Conservation (phyloP, 2,797 vertebrate genomes). For the Mormyrus hasselquistii region DNA sequence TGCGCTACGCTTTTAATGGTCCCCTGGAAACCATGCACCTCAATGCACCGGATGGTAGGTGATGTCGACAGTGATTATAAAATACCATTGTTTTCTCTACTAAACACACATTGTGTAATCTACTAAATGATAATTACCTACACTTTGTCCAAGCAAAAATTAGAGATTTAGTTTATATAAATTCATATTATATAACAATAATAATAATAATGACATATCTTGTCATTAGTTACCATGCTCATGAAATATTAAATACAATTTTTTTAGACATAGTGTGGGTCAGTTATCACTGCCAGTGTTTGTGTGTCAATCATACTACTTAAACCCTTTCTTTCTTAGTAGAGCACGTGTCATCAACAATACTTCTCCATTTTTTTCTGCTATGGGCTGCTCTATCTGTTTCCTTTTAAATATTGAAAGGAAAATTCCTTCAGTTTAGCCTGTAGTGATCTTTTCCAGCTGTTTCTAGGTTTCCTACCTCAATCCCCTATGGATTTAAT, state of each 20-base stretch:
- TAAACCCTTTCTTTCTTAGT: neutral
- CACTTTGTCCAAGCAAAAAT: neutral
- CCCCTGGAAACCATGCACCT: slow-evolving; percentile 97
- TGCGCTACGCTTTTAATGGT: slow-evolving; percentile 92
- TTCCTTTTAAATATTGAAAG: neutral
- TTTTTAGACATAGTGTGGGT: neutral
- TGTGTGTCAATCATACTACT: neutral
- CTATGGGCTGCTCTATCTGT: neutral
- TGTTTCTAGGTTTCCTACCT: neutral
- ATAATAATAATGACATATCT: no score
- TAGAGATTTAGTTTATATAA: neutral
- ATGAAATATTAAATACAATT: neutral
- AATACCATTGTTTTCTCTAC: neutral
- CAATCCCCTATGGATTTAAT: neutral
- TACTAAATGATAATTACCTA: neutral
- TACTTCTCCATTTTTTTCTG: neutral
- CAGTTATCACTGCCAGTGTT: neutral
- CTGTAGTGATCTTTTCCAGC: neutral
- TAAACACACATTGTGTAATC: neutral
- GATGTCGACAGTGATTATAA: neutral
- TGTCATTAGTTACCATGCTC: no score
- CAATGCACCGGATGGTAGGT: slow-evolving; percentile 82
- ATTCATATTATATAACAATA: neutral
- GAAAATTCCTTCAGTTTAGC: neutral
- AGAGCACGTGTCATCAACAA: neutral